Base-by-base conservation (phyloP, 1,140 invertebrate genomes). In the Drosophila ananassae region DNA sequence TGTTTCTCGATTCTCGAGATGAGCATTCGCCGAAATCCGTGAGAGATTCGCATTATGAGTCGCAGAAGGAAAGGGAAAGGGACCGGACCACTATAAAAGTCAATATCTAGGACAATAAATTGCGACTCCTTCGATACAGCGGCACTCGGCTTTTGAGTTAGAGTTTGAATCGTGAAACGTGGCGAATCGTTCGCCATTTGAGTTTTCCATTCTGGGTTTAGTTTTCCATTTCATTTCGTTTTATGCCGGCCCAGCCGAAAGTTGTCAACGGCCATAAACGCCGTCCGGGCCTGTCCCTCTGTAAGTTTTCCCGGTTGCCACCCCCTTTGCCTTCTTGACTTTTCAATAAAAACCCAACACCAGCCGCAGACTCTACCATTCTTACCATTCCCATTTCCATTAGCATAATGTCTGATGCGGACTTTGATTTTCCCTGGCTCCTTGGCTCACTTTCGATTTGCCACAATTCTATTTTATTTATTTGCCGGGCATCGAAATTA, bases 71-170 rank as follows among this genome's bases (percentile, higher is more conserved):
- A 55, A 39, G 12, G 37, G 44, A 56, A 30, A 46, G 46, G 41
- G 44, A 30, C 64, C 52, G 62, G 56, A 66, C 69, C 58, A 89
- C 79, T 83, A 87, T 87, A 83, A 90, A 90, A 90, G 79, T 90
- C 87, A 90, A 90, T 90, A 90, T 90, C 89, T 80, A 67, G 67
- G 79, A 77, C 82, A 72, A 90, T 90, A 90, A 90, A 90, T 90
- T 87, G 66, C 64, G 54, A 82, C 54, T 54, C 54, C 73, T 59
- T 64, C 63, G 62, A 62, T 60, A 79, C 64, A 83, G 80, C 54
- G 52, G 9, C 69, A 48, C 39, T 55, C 58, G 30, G 53, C 59
- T 79, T 79, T 69, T 53, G 48, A 61, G 62, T 71, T 74, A 73
- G 56, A 51, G 61, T 66, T 76, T 10, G 44, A 47, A 47, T 47